phyloP scores from a whole-genome alignment of 53 echinoderm and acorn worm species.

The Apostichopus leukothele region DNA sequence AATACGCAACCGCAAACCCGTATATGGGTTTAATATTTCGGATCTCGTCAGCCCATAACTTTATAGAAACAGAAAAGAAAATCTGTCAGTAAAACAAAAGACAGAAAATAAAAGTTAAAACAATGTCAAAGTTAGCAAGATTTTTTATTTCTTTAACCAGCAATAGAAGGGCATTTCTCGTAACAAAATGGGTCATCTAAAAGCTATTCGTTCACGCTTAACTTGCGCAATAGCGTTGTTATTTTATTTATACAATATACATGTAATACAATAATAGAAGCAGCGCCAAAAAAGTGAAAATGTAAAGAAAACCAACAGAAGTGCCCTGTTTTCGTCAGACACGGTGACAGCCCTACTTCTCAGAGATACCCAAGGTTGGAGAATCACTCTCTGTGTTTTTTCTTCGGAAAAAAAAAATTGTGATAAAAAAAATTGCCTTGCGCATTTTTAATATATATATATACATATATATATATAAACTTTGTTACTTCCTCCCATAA shows the following conservation, averaged over 20 bases:
- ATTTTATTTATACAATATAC: not conserved
- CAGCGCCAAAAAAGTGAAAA: not conserved
- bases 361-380: not conserved
- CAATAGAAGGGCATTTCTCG: not conserved
- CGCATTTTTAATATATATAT: no score
- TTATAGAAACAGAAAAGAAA: not conserved
- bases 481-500: no score
- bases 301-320: not conserved
- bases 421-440: no score
- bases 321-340: not conserved
- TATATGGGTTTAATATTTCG: not conserved
- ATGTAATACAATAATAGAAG: not conserved
- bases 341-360: slow-evolving; percentile 3
- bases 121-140: not conserved
- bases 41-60: not conserved
- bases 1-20: not conserved
- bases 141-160: not conserved
- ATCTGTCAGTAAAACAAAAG: not conserved
- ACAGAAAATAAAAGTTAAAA: not conserved
- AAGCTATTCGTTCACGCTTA: not conserved
- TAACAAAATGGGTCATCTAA: not conserved
- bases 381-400: not conserved
- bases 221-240: not conserved
- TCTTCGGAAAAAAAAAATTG: not conserved
- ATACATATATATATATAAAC: no score